Evolutionary conservation across 2,113 vertebrate genomes (phyloP), one percentile per base, ranked within the genome.

Genomic region (Corapipo altera): DNA sequence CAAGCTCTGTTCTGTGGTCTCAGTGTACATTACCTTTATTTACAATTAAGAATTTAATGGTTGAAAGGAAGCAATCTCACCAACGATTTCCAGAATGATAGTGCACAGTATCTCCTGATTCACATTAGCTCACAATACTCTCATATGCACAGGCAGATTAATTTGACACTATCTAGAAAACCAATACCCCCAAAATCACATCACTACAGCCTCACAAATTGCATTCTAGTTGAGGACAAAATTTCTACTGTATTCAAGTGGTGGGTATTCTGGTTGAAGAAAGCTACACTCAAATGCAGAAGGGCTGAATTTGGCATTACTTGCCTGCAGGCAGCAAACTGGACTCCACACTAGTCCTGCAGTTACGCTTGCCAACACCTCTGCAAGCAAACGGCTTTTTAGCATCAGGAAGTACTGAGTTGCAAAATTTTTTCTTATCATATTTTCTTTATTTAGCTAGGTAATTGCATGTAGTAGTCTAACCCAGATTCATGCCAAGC

Each of bases 41-140:
- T 67, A 37, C 13, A 57, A 46, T n/a, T 15, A 83, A n/a, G n/a
- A 54, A 18, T 66, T 58, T 66, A 71, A 59, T 35, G 8, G 49
- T 62, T 54, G 9, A 77, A 89, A 33, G n/a, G 55, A 80, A 95
- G 69, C 8, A 76, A 59, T 54, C 5, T 33, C n/a, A 73, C 19
- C 20, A 59, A 27, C 1, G 6, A 49, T 74, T 77, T 91, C 21
- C n/a, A 66, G 22, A 22, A 37, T 62, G n/a, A 32, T 6, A 27
- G 16, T 24, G 5, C 35, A 37, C 0, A 1, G 5, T 37, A 33
- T 27, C 21, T 49, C 11, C 37, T 3, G 3, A 79, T 11, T 48
- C 30, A 57, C 18, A 41, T 2, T 8, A 76, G 61, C 33, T 61
- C 27, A 28, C 55, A 74, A 21, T 7, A 5, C 86, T 80, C 21